Percentiles rank a stretch among this genome's conserved stretches.
Conservation (phyloP, 37 sponge, comb jelly and placozoan genomes). For the Mnemiopsis leidyi region DNA sequence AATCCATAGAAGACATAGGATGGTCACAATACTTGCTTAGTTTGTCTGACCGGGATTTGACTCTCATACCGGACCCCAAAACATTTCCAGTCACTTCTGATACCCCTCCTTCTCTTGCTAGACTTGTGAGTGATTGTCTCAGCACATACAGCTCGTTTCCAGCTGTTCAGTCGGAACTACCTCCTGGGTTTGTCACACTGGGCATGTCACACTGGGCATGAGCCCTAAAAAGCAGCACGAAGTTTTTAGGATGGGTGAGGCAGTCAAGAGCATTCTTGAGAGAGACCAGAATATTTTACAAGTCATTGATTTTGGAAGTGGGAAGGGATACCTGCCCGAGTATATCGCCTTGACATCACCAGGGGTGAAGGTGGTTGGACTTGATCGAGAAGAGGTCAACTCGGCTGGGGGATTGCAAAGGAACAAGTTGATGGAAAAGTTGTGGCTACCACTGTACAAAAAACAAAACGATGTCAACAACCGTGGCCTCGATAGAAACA, state of each 20-base stretch:
- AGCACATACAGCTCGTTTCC: background rate
- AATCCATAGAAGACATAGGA: background rate
- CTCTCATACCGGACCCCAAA: conserved; percentile 25
- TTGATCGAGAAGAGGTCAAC: conserved; percentile 40
- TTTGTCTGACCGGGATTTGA: background rate
- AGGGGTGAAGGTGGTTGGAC: background rate
- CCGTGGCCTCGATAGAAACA: background rate
- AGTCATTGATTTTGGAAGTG: conserved; percentile 63
- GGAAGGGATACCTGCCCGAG: conserved; percentile 56
- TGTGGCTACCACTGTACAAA: conserved; percentile 17
- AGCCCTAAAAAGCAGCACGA: conserved; percentile 62
- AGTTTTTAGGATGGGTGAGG: background rate
- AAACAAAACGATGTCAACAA: background rate
- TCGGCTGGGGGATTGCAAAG: background rate
- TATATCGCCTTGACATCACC: conserved; percentile 4
- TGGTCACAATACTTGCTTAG: background rate
- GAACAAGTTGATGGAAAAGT: conserved; percentile 32
- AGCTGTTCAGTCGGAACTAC: background rate
- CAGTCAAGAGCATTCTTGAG: background rate
- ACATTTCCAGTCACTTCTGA: background rate
- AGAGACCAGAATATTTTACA: background rate
- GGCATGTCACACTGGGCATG: conserved; percentile 39
- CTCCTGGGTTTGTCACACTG: background rate
- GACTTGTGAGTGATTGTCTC: background rate
- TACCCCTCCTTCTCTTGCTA: background rate